These are phyloP conservation scores for Holocentrus rufus DNA, from an alignment of 2,797 vertebrate genomes.

Conservation along the genomic window DNA sequence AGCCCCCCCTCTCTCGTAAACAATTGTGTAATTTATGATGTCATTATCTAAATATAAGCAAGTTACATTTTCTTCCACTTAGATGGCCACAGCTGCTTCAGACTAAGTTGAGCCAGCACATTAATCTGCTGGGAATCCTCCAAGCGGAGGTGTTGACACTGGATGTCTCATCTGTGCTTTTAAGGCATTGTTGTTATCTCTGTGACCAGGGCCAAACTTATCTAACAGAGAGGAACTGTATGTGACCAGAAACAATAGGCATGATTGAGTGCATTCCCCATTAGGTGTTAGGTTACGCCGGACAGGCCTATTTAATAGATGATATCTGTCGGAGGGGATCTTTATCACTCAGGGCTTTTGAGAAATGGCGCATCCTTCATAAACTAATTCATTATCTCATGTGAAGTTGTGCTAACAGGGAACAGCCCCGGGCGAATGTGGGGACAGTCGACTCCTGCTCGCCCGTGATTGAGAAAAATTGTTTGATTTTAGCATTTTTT, in stretches of 20 bases:
- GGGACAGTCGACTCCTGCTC: not conserved
- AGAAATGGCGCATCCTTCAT: conserved; percentile 71
- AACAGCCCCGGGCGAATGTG: conserved; percentile 18
- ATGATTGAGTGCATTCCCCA: conserved; percentile 86
- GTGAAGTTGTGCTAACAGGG: conserved; percentile 60
- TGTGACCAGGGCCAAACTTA: conserved; percentile 77
- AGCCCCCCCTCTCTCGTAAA: no score
- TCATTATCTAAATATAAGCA: not conserved
- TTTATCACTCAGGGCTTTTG: conserved; percentile 64
- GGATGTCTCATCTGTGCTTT: conserved; percentile 78
- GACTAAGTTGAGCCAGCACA: conserved; percentile 10
- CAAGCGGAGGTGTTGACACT: conserved; percentile 75
- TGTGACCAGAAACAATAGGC: conserved; percentile 85
- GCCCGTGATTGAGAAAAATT: not conserved
- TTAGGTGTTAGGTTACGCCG: conserved; percentile 82
- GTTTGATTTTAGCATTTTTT: not conserved
- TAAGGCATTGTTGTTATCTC: conserved; percentile 82
- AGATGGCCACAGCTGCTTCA: conserved; percentile 2
- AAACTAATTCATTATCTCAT: conserved; percentile 63
- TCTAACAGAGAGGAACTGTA: conserved; percentile 84
- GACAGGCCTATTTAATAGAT: conserved; percentile 78
- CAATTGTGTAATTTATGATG: not conserved
- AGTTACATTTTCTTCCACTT: not conserved
- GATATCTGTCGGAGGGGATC: conserved; percentile 76
- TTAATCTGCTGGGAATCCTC: conserved; percentile 69